Base-by-base conservation (phyloP, 2,113 vertebrate species). In the Cyprinus carpio region DNA sequence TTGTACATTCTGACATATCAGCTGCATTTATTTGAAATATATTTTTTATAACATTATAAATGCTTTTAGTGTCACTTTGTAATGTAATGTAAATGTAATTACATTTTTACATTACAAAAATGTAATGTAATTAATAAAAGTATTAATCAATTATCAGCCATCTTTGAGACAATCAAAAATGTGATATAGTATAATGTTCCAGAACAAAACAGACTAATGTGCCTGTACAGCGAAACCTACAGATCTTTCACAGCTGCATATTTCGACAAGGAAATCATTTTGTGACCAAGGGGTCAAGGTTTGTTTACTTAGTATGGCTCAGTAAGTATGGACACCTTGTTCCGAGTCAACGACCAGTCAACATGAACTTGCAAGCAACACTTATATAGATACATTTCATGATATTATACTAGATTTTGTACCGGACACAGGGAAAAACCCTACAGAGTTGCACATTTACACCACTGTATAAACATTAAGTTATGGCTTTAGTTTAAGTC, bases 401-500 rank as follows among this genome's bases (percentile, higher is more conserved):
- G 25, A 16, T 18, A 29, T 65, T 6, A 34, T 69, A 8, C 56
- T 49, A 18, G 15, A 54, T 62, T 4, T 25, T 64, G 25, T 64
- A 27, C 25, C 62, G 4, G 18, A 72, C 34, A 40, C 9, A 18
- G 31, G 43, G 0, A 18, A 67, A 72, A 40, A 1, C 13, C 72
- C n/a, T 25, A 15, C 13, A 16, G 6, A 49, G 9, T 25, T 49
- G n/a, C 37, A 40, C 69, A 43, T 1, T 40, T 82, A 20, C 51
- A 25, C 1, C 13, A 6, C 23, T 20, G 34, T 77, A 29, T 56
- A 62, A 78, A 79, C 65, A 67, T 27, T 58, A 25, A 18, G 13
- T 31, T 72, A 31, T 51, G 34, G 27, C 40, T 37, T 25, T 87
- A 37, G 76, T 87, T 87, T 81, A 65, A 31, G 54, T 15, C 29